Evolutionary conservation across 2,888 invertebrate species (phyloP), one percentile per base, ranked within the genome.

Genomic region (Desoria tigrina): DNA sequence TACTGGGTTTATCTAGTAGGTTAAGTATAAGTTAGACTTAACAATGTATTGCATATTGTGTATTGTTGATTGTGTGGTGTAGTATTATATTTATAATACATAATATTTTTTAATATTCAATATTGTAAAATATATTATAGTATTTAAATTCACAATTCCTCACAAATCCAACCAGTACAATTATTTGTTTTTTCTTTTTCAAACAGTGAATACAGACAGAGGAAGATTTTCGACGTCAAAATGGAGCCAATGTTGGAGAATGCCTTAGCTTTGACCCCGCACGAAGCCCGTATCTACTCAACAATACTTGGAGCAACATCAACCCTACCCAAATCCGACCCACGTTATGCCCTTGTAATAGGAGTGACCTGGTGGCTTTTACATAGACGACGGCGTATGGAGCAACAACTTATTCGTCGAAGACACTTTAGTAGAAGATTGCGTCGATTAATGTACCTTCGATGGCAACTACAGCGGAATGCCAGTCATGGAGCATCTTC

Each of bases 281-380:
- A 64, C 24, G 73, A 74, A 51, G 71, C 74, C 0, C 45, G 63
- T 42, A 69, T 63, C 3, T 74, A 73, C 42, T 60, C 70, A 2
- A 66, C 55, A 51, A 71, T 74, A 42, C 58, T 74, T 27, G 66
- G 71, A 28, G 72, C 70, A 14, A 73, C 72, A 2, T 61, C 70
- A 2, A 56, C 65, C 1, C 54, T 74, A 11, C 74, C 74, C 1
- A 72, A 69, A 59, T 58, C 67, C 0, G 74, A 74, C 58, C 74
- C 74, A 11, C 45, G 74, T 39, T 71, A 70, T 66, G 68, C 68
- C 4, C 63, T 72, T 6, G 68, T 73, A 0, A 62, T 73, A 39
- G 72, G 70, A 2, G 61, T 73, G n/a, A 72, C 74, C 7, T 74
- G 74, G 74, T 74, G 73, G 72, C 37, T 74, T 1, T 42, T 73